These are phyloP conservation scores for Cephus runcator DNA, from an alignment of 2,888 invertebrate genomes.

Conservation along the genomic window DNA sequence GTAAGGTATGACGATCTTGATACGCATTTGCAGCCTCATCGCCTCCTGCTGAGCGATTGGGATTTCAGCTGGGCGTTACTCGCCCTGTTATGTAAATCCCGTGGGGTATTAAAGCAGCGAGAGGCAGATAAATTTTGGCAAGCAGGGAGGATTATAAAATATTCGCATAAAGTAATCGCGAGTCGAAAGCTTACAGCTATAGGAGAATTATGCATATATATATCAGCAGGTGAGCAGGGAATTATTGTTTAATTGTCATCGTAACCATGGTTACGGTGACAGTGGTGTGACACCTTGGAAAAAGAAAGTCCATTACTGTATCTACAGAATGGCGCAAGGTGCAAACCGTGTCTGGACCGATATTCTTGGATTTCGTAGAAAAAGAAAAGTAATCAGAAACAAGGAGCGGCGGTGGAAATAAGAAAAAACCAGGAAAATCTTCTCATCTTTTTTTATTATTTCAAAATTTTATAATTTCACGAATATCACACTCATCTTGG, in stretches of 20 bases:
- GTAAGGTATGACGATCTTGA: constrained; percentile 9
- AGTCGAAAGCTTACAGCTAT: not conserved
- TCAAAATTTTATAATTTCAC: not conserved
- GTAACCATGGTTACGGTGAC: constrained; percentile 30
- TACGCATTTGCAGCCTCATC: constrained; percentile 11
- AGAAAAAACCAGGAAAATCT: not conserved
- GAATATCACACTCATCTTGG: not conserved
- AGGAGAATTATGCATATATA: not conserved
- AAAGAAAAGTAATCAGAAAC: not conserved
- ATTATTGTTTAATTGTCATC: constrained; percentile 24
- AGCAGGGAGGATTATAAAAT: not conserved
- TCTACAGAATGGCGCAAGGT: not conserved
- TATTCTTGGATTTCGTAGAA: not conserved
- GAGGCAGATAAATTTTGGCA: not conserved
- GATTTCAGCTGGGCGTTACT: constrained; percentile 8
- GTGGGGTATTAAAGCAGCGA: constrained; percentile 1
- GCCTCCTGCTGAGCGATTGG: constrained; percentile 13
- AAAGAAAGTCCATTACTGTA: constrained; percentile 24
- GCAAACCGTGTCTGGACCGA: not conserved
- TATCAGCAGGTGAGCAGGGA: not conserved
- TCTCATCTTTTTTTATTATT: not conserved
- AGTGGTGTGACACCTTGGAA: constrained; percentile 31
- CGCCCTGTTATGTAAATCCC: constrained; percentile 7
- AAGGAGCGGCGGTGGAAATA: not conserved
- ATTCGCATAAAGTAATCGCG: not conserved